phyloP scores from a whole-genome alignment of 2,797 vertebrate genomes.

The Micrastur ruficollis region DNA sequence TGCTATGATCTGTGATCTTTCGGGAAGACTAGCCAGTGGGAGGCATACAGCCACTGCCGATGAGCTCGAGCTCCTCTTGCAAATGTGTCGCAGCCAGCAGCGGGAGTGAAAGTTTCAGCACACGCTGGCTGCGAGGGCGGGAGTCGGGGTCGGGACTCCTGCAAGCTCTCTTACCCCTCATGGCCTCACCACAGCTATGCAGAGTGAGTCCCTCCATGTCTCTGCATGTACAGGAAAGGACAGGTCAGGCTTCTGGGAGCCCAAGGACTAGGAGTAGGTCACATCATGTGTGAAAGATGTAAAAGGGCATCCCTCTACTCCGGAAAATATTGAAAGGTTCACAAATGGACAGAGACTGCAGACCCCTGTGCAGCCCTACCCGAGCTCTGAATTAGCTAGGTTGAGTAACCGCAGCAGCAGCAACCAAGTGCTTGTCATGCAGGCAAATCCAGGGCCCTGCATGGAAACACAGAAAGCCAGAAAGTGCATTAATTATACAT shows the following conservation, averaged over 20 bases:
- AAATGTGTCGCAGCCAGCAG: neutral
- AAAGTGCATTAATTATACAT: neutral
- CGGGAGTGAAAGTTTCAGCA: neutral
- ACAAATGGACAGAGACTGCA: neutral
- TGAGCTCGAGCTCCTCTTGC: neutral
- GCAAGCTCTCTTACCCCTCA: neutral
- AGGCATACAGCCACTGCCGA: neutral
- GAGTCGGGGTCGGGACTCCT: neutral
- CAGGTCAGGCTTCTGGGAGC: neutral
- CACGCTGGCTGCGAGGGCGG: too few species aligned
- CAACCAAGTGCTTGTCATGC: neutral
- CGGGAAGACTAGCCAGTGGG: neutral
- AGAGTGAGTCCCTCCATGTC: neutral
- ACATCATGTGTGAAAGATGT: neutral
- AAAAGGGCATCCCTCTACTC: neutral
- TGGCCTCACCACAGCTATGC: fast-evolving
- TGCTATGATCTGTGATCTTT: neutral
- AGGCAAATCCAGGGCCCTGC: neutral
- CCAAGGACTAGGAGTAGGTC: neutral
- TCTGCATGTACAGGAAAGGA: neutral
- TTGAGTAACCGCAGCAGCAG: neutral
- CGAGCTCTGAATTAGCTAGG: fast-evolving
- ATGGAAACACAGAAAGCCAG: neutral
- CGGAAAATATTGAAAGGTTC: neutral
- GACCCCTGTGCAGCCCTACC: neutral